phyloP scores from a whole-genome alignment of 2,797 vertebrate species.

The Alca torda region DNA sequence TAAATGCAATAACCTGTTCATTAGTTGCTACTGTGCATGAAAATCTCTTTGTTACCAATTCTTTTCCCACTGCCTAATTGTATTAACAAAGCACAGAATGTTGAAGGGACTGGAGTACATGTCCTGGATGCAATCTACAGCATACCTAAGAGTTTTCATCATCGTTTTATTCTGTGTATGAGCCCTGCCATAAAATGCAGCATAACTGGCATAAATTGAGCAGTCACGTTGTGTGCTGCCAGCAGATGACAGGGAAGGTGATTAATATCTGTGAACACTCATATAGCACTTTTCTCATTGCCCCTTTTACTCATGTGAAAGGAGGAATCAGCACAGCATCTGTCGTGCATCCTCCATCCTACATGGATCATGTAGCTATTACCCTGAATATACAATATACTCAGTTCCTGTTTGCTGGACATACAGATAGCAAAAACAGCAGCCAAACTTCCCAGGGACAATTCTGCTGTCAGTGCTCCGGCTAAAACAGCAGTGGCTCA shows the following conservation, averaged over 20 bases:
- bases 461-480: constrained; percentile 8
- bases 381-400: not conserved
- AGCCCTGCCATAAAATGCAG: not conserved
- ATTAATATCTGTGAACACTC: not conserved
- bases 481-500: constrained; percentile 52
- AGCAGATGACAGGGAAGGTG: not conserved
- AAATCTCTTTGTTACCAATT: not conserved
- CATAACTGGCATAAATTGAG: not conserved
- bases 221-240: not conserved
- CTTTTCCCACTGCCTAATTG: not conserved
- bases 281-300: not conserved
- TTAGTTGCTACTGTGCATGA: not conserved
- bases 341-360: not conserved
- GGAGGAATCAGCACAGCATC: not conserved
- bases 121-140: not conserved
- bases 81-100: not conserved
- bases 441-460: constrained; percentile 28
- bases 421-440: constrained; percentile 47
- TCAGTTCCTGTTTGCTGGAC: constrained; percentile 10
- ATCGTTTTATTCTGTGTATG: not conserved
- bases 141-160: not conserved
- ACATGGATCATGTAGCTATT: not conserved
- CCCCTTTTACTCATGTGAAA: not conserved
- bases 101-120: not conserved
- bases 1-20: not conserved